Base-by-base conservation (phyloP, 2,888 invertebrate genomes). In the Gymnocheta viridis region DNA sequence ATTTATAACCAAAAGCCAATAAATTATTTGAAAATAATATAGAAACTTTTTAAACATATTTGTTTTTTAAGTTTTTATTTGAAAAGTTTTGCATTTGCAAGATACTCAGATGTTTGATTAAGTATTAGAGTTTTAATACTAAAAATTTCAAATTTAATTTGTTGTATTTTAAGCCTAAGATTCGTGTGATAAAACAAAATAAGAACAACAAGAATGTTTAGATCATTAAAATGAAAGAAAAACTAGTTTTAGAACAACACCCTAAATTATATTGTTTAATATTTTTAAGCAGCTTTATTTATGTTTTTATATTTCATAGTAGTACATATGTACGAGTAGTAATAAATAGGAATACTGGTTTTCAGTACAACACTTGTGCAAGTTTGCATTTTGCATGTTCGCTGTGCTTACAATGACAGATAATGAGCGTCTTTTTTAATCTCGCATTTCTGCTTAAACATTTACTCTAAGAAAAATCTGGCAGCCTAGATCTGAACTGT, bases 221-320 rank as follows among this genome's bases (percentile, higher is more conserved):
- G 41, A 79, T 62, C 35, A 54, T 64, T 79, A 67, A 77, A 60
- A 62, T 51, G 24, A 29, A 49, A 60, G 62, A 32, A 74, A 82
- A 83, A 83, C 83, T 58, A 22, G 83, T 83, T 83, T 83, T 38
- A 64, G 54, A 83, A 58, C 84, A 84, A 84, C 84, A 81, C 81
- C 72, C 64, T 69, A 17, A 81, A 84, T 69, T 44, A 69, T 69
- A 44, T 67, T 67, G 49, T 1, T 73, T 60, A 54, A 74, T 69
- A 60, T 73, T 69, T 49, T 66, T 38, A 56, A 66, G 44, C 72
- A 73, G 56, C 38, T 62, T 41, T 54, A 51, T 66, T 74, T 54
- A 22, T 69, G 38, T 54, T n/a, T n/a, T n/a, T 62, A n/a, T 27
- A 27, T 41, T 62, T 19, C 6, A 29, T n/a, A 29, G 17, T 2